Evolutionary conservation across 2,888 invertebrate genomes (phyloP).

Genomic region (Pilophorus perplexus): DNA sequence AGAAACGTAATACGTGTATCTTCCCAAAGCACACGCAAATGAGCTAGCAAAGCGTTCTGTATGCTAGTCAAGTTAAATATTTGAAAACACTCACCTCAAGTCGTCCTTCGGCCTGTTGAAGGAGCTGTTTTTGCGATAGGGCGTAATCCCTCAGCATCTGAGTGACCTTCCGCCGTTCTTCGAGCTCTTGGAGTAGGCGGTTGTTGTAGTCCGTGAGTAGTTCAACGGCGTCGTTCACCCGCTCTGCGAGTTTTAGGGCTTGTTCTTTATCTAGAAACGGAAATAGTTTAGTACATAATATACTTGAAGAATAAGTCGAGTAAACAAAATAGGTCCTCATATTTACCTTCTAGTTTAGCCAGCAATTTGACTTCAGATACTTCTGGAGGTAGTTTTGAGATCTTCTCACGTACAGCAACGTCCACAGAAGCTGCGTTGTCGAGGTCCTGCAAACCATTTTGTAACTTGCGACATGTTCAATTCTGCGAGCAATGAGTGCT

Average conservation of each 20-base stretch:
- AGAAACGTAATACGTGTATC: too few relatives aligned
- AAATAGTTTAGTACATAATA: too few relatives aligned
- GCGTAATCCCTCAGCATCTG: slow-evolving; percentile 86
- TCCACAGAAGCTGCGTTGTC: slow-evolving; percentile 95
- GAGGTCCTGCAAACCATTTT: slow-evolving; percentile 68
- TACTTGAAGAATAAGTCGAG: too few relatives aligned
- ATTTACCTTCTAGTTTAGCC: slow-evolving; percentile 79
- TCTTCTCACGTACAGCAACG: slow-evolving; percentile 85
- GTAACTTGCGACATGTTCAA: too few relatives aligned
- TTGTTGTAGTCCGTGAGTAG: slow-evolving; percentile 86
- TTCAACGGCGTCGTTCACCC: slow-evolving; percentile 85
- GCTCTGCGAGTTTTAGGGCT: slow-evolving; percentile 71
- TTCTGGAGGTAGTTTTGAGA: slow-evolving; percentile 89
- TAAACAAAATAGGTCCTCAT: too few relatives aligned
- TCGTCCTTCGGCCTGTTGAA: slow-evolving; percentile 81
- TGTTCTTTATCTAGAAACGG: slow-evolving; percentile 67
- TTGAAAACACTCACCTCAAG: slow-evolving; percentile 70
- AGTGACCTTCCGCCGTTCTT: slow-evolving; percentile 80
- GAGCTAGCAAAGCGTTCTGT: too few relatives aligned
- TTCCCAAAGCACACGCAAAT: too few relatives aligned
- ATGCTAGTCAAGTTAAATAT: too few relatives aligned
- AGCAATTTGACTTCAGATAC: slow-evolving; percentile 88
- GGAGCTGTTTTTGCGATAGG: slow-evolving; percentile 77
- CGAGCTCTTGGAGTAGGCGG: slow-evolving; percentile 81
- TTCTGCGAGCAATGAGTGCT: too few relatives aligned